Evolutionary conservation across 53 echinoderm and acorn worm genomes (phyloP).

Genomic region (Echinometra lucunter): DNA sequence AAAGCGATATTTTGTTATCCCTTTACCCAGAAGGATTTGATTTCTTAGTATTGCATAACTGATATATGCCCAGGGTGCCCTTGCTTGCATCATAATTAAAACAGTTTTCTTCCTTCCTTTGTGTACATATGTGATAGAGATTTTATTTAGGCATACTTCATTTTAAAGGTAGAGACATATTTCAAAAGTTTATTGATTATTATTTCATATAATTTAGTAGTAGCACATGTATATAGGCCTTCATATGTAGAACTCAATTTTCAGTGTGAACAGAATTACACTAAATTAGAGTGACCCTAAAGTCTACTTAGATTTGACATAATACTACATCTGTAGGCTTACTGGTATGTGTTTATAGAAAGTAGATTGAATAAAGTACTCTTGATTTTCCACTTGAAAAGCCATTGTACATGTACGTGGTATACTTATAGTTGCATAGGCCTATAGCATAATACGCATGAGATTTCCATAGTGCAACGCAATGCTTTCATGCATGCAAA

Average conservation of each 20-base stretch:
- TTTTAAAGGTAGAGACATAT: too few species aligned
- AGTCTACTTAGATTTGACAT: background rate
- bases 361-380: background rate
- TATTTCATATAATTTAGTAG: background rate
- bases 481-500: conserved; percentile 26
- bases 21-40: too few species aligned
- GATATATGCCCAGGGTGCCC: too few species aligned
- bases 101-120: too few species aligned
- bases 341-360: background rate
- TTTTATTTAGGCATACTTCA: too few species aligned
- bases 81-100: too few species aligned
- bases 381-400: background rate
- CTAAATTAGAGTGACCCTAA: too few species aligned
- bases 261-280: too few species aligned
- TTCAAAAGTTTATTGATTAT: background rate
- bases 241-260: too few species aligned
- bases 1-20: too few species aligned
- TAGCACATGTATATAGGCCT: background rate
- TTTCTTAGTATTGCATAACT: too few species aligned
- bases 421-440: conserved; percentile 3
- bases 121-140: too few species aligned
- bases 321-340: background rate
- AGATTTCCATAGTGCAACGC: background rate
- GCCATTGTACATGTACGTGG: conserved; percentile 5
- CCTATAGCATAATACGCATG: background rate